Base-by-base conservation (phyloP, 2,113 vertebrate genomes). In the Centropristis striata region DNA sequence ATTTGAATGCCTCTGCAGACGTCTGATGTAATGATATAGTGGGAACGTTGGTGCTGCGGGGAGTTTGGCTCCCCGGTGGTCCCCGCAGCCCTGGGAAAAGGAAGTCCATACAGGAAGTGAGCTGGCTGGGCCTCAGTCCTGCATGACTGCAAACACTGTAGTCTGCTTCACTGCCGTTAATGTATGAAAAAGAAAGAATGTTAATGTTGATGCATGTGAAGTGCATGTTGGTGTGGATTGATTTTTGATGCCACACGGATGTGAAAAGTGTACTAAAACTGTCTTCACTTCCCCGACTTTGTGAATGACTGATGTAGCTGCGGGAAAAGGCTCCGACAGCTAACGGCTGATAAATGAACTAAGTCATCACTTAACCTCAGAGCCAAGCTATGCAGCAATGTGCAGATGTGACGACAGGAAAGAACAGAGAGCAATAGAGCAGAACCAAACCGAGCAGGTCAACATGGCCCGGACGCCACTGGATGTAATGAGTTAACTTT, bases 61-160 rank as follows among this genome's bases (percentile, higher is more conserved):
- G 71, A 60, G 39, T 71, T 78, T 60, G 37, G 67, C 64, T 86
- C 75, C 68, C 73, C 11, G 25, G 71, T 82, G 71, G 84, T 78
- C 54, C n/a, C 44, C 63, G 58, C 27, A 84, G 66, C 39, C 71
- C 72, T 85, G 84, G 70, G 76, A 83, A 88, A 83, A 85, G 86
- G 77, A 91, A 89, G 64, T 83, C 20, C 46, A 14, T 11, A 75
- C 67, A 91, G 83, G 88, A 92, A 91, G 81, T 84, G 65, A 85
- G 69, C 68, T 82, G 71, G 57, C 83, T 75, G 74, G 67, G 47
- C 65, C 65, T 80, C 46, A 44, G 75, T 75, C 44, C 61, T 79
- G 82, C 32, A 53, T 65, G 68, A 75, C 55, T 82, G 73, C 13
- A 28, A 42, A 70, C 69, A 81, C 54, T 75, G 23, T 47, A 11